phyloP scores from a whole-genome alignment of 2,888 invertebrate species.

The Drosophila prostipennis region DNA sequence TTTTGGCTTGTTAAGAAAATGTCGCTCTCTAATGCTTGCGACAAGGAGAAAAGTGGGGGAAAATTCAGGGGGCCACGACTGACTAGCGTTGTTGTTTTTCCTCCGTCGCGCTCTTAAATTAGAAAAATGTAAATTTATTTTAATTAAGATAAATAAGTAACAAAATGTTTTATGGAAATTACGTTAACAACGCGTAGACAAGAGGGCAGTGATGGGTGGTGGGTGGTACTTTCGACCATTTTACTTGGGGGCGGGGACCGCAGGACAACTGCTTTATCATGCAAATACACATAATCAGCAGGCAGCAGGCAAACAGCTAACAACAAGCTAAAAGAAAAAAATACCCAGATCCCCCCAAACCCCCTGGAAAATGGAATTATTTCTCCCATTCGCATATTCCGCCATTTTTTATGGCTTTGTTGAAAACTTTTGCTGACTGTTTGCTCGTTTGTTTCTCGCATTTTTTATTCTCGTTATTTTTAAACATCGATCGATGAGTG shows the following conservation, averaged over 20 bases:
- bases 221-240: slow-evolving; percentile 63
- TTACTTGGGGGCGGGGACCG: slow-evolving; percentile 54
- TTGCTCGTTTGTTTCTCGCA: slow-evolving; percentile 10
- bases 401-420: slow-evolving; percentile 51
- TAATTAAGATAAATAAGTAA: slow-evolving; percentile 84
- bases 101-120: slow-evolving; percentile 80
- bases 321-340: slow-evolving; percentile 33
- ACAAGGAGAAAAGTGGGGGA: slow-evolving; percentile 20
- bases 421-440: slow-evolving; percentile 32
- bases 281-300: slow-evolving; percentile 73
- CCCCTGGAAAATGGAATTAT: slow-evolving; percentile 58
- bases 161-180: slow-evolving; percentile 83
- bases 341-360: slow-evolving; percentile 15
- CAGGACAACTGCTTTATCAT: slow-evolving; percentile 71
- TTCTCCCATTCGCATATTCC: slow-evolving; percentile 59
- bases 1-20: slow-evolving; percentile 78
- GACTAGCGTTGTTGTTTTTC: slow-evolving; percentile 46
- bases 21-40: slow-evolving; percentile 75
- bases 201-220: slow-evolving; percentile 50
- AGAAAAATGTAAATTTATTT: slow-evolving; percentile 84
- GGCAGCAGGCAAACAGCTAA: slow-evolving; percentile 32
- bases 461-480: slow-evolving; percentile 31
- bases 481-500: slow-evolving; percentile 51
- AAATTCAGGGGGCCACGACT: slow-evolving; percentile 28
- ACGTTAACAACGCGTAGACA: slow-evolving; percentile 80